Conservation (phyloP, 1,140 invertebrate species). For the Liolophura sinensis region DNA sequence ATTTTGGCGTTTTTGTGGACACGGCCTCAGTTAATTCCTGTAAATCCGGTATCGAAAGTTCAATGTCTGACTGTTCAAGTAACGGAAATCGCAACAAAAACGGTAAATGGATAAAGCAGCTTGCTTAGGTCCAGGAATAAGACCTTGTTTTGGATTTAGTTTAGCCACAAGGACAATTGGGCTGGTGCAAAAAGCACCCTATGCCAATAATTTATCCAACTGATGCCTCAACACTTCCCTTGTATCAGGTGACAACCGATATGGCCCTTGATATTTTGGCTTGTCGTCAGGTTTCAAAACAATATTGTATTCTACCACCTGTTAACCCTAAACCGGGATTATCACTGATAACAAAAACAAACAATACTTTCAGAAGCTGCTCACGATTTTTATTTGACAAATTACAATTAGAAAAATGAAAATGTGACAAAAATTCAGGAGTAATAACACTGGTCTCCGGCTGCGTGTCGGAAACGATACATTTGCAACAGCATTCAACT, state of each 20-base stretch:
- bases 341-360: constrained; percentile 10
- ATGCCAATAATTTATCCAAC: constrained; percentile 15
- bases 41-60: constrained; percentile 13
- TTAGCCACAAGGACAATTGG: constrained; percentile 19
- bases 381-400: too few relatives aligned
- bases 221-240: constrained; percentile 13
- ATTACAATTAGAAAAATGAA: too few relatives aligned
- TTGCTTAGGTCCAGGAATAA: constrained; percentile 8
- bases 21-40: constrained; percentile 20
- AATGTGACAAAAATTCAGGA: too few relatives aligned
- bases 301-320: constrained; percentile 10
- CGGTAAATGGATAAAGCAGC: constrained; percentile 12
- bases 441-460: too few relatives aligned
- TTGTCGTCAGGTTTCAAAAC: constrained; percentile 6
- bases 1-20: constrained; percentile 11
- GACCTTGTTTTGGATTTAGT: constrained; percentile 2
- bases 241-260: constrained; percentile 11
- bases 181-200: constrained; percentile 15
- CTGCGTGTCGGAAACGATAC: too few relatives aligned
- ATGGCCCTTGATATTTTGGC: constrained; percentile 16
- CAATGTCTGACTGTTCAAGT: too few relatives aligned
- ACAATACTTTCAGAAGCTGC: constrained; percentile 10
- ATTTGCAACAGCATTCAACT: too few relatives aligned
- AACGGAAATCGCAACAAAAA: constrained; percentile 18
- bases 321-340: constrained; percentile 13